Conservation (phyloP, 2,888 invertebrate species). For the Lasius platythorax region DNA sequence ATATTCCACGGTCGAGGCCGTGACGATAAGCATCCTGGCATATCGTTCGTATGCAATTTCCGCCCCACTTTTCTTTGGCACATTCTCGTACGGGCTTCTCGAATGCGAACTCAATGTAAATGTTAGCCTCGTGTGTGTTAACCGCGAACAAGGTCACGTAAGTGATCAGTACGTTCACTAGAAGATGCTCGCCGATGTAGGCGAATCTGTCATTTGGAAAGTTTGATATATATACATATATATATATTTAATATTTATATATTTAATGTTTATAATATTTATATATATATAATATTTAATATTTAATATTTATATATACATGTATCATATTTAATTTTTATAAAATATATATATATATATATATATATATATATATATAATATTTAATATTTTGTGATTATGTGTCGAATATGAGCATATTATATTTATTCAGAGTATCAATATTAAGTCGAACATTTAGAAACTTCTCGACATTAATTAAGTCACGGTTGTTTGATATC, state of each 20-base stretch:
- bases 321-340: too few relatives aligned
- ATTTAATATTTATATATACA: too few relatives aligned
- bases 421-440: not conserved
- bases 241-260: not conserved
- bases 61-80: conserved; percentile 45
- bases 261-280: not conserved
- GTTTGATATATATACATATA: not conserved
- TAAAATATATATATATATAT: too few relatives aligned
- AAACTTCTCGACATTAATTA: not conserved
- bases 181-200: not conserved
- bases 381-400: not conserved
- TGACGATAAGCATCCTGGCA: not conserved
- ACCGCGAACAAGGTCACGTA: conserved; percentile 43
- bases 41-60: not conserved
- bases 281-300: too few relatives aligned
- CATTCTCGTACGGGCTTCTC: not conserved
- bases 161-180: not conserved
- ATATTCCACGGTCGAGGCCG: not conserved
- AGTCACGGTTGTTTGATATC: not conserved
- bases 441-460: not conserved
- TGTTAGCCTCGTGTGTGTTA: conserved; percentile 13
- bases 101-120: not conserved
- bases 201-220: not conserved
- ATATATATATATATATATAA: too few relatives aligned
- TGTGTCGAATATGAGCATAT: too few relatives aligned